Evolutionary conservation across 2,797 vertebrate genomes (phyloP), one percentile per base, ranked within the genome.

Genomic region (Oreonectes daqikongensis): DNA sequence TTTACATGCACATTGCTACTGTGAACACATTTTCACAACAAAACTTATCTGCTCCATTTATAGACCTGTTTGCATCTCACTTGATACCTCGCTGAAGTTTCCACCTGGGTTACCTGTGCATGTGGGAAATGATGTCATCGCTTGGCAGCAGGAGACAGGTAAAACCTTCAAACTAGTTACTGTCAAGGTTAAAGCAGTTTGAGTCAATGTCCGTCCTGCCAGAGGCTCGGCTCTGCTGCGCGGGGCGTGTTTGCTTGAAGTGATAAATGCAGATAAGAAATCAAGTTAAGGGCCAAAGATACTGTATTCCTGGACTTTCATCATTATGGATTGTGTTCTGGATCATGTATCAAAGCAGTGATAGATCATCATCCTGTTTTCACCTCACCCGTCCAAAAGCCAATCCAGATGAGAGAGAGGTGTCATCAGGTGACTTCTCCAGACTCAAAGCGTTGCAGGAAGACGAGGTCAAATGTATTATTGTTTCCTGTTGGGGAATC

Each of bases 211-310:
- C 18, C 17, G 15, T 3, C 5, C 28, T 17, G 55, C 17, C 55
- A 59, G 55, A 30, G 14, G 50, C 40, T 64, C 30, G 15, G 28
- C 61, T 42, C 12, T 65, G 32, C 44, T 63, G 38, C 67, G 64
- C 38, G 40, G 60, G 84, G 84, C 64, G 82, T 80, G 84, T 69
- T 78, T 48, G 64, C 26, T 50, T 22, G 26, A 26, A 63, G 72
- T 70, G 74, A 79, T 79, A 75, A 78, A 80, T 28, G 70, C 65
- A 75, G 85, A 84, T 77, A 79, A 79, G 80, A 67, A 57, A 20
- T 83, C 79, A 46, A 64, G 69, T 64, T 78, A 35, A 69, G 79
- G 64, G 57, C 69, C 66, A 81, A 5, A 78, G 71, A 78, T 57
- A 59, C 55, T 18, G 6, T 59, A 75, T 30, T 42, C 74, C 44